A percentile compares a stretch with the other conserved stretches of the same genome.
Conservation (phyloP, 1,140 invertebrate genomes). For the Pachypsylla venusta region DNA sequence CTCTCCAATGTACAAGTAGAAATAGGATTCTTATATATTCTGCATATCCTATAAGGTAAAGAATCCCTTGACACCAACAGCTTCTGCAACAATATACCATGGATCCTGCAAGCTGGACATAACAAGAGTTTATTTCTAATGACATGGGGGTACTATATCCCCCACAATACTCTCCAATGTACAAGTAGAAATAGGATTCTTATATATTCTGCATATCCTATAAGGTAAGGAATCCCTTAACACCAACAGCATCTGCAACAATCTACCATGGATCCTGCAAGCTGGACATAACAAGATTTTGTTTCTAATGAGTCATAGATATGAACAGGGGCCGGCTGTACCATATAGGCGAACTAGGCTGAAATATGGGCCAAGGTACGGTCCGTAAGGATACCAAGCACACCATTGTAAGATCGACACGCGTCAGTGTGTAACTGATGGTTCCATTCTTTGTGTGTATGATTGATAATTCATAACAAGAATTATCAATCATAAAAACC, state of each 20-base stretch:
- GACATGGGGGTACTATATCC: conserved; percentile 38
- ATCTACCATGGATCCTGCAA: conserved; percentile 62
- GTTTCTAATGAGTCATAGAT: conserved; percentile 46
- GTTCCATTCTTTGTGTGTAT: neutral
- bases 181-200: conserved; percentile 52
- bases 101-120: conserved; percentile 59
- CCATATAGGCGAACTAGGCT: neutral
- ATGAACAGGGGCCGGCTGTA: neutral
- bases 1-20: conserved; percentile 40
- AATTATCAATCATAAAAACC: too few relatives aligned
- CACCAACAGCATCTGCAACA: conserved; percentile 40
- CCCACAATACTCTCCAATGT: conserved; percentile 33
- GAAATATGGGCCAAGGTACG: too few relatives aligned
- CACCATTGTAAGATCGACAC: too few relatives aligned
- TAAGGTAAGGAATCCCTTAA: conserved; percentile 22
- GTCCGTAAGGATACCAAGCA: too few relatives aligned
- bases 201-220: conserved; percentile 43
- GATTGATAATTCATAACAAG: too few relatives aligned
- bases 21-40: conserved; percentile 60
- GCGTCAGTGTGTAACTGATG: too few relatives aligned
- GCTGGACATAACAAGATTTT: conserved; percentile 55
- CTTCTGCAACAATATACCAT: conserved; percentile 51
- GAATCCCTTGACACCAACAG: conserved; percentile 32
- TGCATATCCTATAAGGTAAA: conserved; percentile 30
- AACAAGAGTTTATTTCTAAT: conserved; percentile 55